Evolutionary conservation across 92 coral and sea anemone genomes (phyloP), one percentile per base, ranked within the genome.

Genomic region (Palythoa heliodiscus): DNA sequence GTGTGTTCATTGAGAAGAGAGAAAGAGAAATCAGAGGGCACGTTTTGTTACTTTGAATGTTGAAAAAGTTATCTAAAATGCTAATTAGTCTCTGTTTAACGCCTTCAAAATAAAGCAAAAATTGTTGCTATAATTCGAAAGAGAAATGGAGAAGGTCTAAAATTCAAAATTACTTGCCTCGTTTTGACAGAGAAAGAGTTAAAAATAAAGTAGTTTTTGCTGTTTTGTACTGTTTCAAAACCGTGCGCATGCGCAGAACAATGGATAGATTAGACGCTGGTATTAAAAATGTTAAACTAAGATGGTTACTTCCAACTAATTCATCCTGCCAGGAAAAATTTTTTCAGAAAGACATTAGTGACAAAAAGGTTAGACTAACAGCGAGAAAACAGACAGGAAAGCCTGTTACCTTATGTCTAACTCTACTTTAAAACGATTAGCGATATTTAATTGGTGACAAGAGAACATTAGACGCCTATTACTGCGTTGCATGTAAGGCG

Each of bases 31-130:
- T 73, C 40, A n/a, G 37, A 80, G 71, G 75, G 83, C 87, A 66
- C 80, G 86, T 53, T 76, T 67, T 78, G 76, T 53, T 57, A 64
- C 24, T 86, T 48, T 61, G 74, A 40, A 58, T 66, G 72, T 53
- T 86, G 86, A 85, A 93, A 74, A 78, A 83, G 82, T 83, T 38
- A 87, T 87, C 89, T 88, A 83, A 92, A 93, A 93, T 93, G 97
- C 97, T 88, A 93, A 93, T 93, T 73, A 93, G 97, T 22, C 87
- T 73, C 60, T 37, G 37, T 52, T n/a, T 70, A 16, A 71, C 39
- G 63, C 53, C 63, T 75, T 71, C 72, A 71, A 61, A 82, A 25
- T 55, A 64, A 78, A 52, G 82, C 58, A 35, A 70, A 37, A 58
- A 43, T 15, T 48, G 63, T 77, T 80, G 64, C 20, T 22, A 25